These are phyloP conservation scores for Agrotis clavis DNA, from an alignment of 2,888 invertebrate species.

Conservation along the genomic window DNA sequence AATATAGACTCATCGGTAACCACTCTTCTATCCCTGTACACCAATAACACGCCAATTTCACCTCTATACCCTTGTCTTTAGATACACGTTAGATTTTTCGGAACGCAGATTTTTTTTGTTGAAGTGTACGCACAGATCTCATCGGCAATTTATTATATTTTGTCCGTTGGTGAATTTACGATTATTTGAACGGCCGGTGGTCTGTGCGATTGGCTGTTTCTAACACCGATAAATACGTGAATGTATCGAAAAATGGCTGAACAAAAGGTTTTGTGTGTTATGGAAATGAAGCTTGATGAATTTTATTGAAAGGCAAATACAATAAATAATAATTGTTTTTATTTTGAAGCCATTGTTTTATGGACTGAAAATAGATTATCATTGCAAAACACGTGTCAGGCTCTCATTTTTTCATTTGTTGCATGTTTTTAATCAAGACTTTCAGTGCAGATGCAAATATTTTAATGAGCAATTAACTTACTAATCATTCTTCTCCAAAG, in stretches of 20 bases:
- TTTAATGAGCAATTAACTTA: no score
- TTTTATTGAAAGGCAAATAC: conserved; percentile 58
- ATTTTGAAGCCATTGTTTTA: conserved; percentile 8
- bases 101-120: conserved; percentile 68
- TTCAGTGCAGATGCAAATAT: neutral
- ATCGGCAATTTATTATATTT: conserved; percentile 91
- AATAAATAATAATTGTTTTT: conserved; percentile 43
- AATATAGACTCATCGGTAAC: conserved; percentile 86
- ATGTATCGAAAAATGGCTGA: conserved; percentile 64
- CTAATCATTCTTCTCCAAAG: no score
- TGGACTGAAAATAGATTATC: conserved; percentile 6
- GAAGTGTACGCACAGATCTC: conserved; percentile 88
- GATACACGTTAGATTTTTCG: conserved; percentile 56
- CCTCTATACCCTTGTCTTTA: conserved; percentile 66
- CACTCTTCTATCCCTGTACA: conserved; percentile 39
- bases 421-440: no score
- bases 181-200: conserved; percentile 89
- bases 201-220: conserved; percentile 86
- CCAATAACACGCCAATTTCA: conserved; percentile 67
- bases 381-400: neutral
- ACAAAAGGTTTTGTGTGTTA: conserved; percentile 66
- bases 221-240: conserved; percentile 85
- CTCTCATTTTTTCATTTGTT: neutral
- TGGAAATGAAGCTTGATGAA: conserved; percentile 62
- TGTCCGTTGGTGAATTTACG: conserved; percentile 90